A percentile compares a stretch with the other conserved stretches of the same genome.
Conservation (phyloP, 2,888 invertebrate species). For the Spialia ferax region DNA sequence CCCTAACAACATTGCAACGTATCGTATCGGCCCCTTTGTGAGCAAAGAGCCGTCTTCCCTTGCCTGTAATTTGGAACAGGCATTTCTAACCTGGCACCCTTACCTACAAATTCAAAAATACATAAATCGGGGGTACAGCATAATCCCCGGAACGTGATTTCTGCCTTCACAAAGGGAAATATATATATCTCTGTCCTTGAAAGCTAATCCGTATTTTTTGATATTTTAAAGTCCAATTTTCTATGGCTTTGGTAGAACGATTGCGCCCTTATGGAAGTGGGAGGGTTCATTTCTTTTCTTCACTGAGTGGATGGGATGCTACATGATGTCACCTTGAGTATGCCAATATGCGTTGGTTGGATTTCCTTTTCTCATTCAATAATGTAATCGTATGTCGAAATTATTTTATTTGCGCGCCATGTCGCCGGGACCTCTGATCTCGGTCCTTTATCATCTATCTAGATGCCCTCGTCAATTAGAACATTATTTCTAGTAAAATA, state of each 20-base stretch:
- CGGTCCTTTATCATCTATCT: no score
- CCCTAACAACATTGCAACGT: conserved; percentile 25
- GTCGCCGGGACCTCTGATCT: not conserved
- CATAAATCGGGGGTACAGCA: conserved; percentile 45
- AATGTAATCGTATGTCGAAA: no score
- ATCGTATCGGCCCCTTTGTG: conserved; percentile 35
- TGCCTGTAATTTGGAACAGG: conserved; percentile 29
- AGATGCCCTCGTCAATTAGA: no score
- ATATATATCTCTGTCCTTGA: not conserved
- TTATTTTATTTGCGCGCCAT: conserved; percentile 35
- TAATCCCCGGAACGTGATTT: conserved; percentile 61
- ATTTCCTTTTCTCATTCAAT: conserved; percentile 37
- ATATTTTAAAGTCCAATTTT: conserved; percentile 18
- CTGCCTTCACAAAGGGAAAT: conserved; percentile 43
- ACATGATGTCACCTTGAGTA: conserved; percentile 46
- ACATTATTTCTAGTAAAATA: no score
- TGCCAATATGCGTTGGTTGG: conserved; percentile 43
- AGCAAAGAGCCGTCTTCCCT: conserved; percentile 36
- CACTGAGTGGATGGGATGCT: conserved; percentile 38
- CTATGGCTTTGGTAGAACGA: not conserved
- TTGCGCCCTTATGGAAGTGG: conserved; percentile 17
- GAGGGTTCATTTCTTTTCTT: conserved; percentile 34
- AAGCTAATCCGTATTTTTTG: conserved; percentile 25
- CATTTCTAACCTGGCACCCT: conserved; percentile 43
- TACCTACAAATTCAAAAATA: conserved; percentile 52